Evolutionary conservation across 1,140 invertebrate species (phyloP).

Genomic region (Sycobia sp.): DNA sequence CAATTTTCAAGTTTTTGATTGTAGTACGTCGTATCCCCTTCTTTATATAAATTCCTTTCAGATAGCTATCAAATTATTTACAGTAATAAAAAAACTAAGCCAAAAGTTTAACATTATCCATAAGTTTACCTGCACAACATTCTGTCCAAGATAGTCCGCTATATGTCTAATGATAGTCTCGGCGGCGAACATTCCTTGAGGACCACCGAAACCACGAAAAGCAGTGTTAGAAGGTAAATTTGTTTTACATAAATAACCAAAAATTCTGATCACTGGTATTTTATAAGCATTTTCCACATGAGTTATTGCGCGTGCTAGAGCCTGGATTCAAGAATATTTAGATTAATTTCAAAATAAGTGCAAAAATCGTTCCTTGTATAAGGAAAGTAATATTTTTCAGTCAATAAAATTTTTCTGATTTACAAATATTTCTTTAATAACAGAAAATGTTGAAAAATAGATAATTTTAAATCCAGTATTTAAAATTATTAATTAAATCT

Average conservation of each 20-base stretch:
- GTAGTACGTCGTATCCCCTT: slow-evolving; percentile 80
- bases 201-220: slow-evolving; percentile 86
- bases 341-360: too few relatives aligned
- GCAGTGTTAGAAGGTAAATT: slow-evolving; percentile 88
- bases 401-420: too few relatives aligned
- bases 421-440: too few relatives aligned
- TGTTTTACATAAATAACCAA: slow-evolving; percentile 77
- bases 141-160: slow-evolving; percentile 70
- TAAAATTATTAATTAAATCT: slow-evolving; percentile 2
- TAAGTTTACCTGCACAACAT: slow-evolving; percentile 62
- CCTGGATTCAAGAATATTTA: slow-evolving; percentile 53
- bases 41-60: slow-evolving; percentile 80
- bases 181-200: slow-evolving; percentile 83
- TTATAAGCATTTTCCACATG: slow-evolving; percentile 80
- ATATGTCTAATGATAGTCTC: slow-evolving; percentile 79
- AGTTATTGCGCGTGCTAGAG: slow-evolving; percentile 73
- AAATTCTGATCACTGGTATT: slow-evolving; percentile 71
- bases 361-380: too few relatives aligned
- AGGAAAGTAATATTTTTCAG: too few relatives aligned
- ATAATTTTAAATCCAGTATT: too few relatives aligned
- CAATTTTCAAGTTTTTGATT: slow-evolving; percentile 78
- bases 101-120: background rate
- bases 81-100: background rate
- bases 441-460: too few relatives aligned
- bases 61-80: slow-evolving; percentile 60